Base-by-base conservation (phyloP, 2,797 vertebrate species). In the Eidolon dupreanum region DNA sequence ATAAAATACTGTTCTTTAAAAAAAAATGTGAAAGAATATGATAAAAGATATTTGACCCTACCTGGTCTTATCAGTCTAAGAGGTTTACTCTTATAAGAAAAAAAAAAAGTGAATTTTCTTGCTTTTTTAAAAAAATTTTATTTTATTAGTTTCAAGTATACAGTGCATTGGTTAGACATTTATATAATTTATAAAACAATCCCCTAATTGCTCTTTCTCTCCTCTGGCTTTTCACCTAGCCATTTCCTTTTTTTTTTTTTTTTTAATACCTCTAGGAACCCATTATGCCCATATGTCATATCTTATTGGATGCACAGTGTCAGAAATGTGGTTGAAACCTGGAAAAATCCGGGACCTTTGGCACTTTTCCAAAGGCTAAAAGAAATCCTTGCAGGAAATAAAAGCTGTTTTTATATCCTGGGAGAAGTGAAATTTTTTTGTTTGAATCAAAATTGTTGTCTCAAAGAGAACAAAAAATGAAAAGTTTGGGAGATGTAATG, bases 291-390 rank as follows among this genome's bases (percentile, higher is more conserved):
- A 89, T 26, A 55, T 85, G 92, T 96, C 96, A 93, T 31, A 93
- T 97, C 88, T 82, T 87, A 84, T 93, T 92, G 92, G 78, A 85
- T 71, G 73, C 85, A 92, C 51, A 28, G 71, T 46, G 6, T 95
- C 65, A 94, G 88, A 97, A 93, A 96, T 89, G 70, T 83, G 68
- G 70, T 86, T 89, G 38, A 93, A 95, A 95, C 85, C 73, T 95
- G 85, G 82, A 93, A 68, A 83, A 90, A 93, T 94, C 38, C 53
- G 79, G 59, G 24, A 77, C 74, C 43, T 59, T 51, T 95, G 90
- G 94, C 86, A 94, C 20, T 92, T 89, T 93, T 70, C 95, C 96
- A 98, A 95, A 91, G 19, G 70, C 53, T 95, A 81, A 96, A 83
- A 74, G 61, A 92, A 68, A 81, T 90, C 20, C 31, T 87, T 55